These are phyloP conservation scores for Siderastrea radians DNA, from an alignment of 92 coral and sea anemone genomes.

Conservation along the genomic window DNA sequence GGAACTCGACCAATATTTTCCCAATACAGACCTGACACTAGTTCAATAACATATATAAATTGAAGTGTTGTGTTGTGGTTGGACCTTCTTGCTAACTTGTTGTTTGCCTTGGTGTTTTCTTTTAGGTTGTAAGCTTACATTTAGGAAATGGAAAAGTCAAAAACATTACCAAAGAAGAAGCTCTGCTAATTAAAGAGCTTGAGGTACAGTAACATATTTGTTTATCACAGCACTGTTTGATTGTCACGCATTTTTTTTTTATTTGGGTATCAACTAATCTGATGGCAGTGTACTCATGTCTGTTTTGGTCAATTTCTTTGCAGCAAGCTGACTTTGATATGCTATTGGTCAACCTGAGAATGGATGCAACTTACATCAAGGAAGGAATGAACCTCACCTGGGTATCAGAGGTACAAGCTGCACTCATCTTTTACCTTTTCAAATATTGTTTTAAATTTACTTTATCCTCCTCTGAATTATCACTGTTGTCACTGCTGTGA, in stretches of 20 bases:
- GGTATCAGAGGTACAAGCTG: conserved; percentile 85
- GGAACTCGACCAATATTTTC: no score
- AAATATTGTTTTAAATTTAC: not conserved
- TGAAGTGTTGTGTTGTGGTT: not conserved
- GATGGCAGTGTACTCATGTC: not conserved
- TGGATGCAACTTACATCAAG: conserved; percentile 96
- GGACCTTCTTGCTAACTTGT: not conserved
- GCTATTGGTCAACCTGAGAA: conserved; percentile 93
- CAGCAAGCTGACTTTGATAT: conserved; percentile 99
- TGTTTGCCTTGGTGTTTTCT: not conserved
- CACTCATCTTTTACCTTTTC: no score
- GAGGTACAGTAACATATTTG: conserved; percentile 65
- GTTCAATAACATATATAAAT: not conserved
- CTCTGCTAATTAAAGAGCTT: conserved; percentile 94
- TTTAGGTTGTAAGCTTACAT: conserved; percentile 82
- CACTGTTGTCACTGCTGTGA: not conserved
- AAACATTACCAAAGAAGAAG: conserved; percentile 95
- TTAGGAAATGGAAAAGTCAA: conserved; percentile 96
- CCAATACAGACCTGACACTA: no score
- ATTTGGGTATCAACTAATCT: not conserved
- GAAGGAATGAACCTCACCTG: conserved; percentile 96
- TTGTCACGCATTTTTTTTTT: not conserved
- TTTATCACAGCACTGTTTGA: not conserved
- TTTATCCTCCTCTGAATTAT: no score
- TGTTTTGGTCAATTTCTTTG: not conserved